Percentiles rank a stretch among this genome's conserved stretches.
These are phyloP conservation scores for Lasioglossum pauxillum DNA, from an alignment of 2,888 invertebrate genomes.

Conservation along the genomic window DNA sequence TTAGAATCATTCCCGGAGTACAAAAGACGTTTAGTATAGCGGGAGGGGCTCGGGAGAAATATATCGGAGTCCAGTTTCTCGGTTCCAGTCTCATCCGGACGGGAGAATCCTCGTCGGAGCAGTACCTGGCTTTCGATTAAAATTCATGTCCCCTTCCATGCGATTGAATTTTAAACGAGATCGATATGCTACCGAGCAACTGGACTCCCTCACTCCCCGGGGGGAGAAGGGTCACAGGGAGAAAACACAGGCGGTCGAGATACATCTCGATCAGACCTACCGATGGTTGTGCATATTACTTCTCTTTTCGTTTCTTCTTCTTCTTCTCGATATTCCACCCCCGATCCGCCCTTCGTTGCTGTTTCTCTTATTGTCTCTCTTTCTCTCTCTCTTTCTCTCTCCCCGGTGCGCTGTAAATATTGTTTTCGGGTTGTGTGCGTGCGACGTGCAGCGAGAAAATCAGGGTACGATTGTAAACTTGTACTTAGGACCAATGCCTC, in stretches of 20 bases:
- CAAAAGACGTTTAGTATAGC: slow-evolving; percentile 52
- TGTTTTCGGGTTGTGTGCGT: slow-evolving; percentile 47
- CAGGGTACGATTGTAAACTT: slow-evolving; percentile 14
- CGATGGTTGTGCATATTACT: slow-evolving; percentile 45
- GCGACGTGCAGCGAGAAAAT: slow-evolving; percentile 40
- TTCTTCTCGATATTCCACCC: background rate
- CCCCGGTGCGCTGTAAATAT: slow-evolving; percentile 49
- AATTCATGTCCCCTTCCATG: slow-evolving; percentile 36
- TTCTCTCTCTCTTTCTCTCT: background rate
- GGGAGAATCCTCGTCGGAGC: slow-evolving; percentile 18
- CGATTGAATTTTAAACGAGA: slow-evolving; percentile 49
- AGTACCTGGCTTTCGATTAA: slow-evolving; percentile 51
- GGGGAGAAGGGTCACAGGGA: slow-evolving; percentile 16
- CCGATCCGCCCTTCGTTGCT: background rate
- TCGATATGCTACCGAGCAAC: slow-evolving; percentile 35
- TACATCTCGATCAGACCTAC: background rate
- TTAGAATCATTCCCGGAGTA: slow-evolving; percentile 65
- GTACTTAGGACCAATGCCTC: slow-evolving; percentile 56
- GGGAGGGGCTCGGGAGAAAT: background rate
- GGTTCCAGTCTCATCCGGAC: slow-evolving; percentile 16
- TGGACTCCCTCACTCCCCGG: slow-evolving; percentile 20
- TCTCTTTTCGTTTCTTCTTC: background rate
- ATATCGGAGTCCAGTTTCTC: slow-evolving; percentile 38
- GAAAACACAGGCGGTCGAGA: slow-evolving; percentile 13
- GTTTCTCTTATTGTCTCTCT: background rate